phyloP scores from a whole-genome alignment of 2,113 vertebrate species.

The Clarias batrachus region DNA sequence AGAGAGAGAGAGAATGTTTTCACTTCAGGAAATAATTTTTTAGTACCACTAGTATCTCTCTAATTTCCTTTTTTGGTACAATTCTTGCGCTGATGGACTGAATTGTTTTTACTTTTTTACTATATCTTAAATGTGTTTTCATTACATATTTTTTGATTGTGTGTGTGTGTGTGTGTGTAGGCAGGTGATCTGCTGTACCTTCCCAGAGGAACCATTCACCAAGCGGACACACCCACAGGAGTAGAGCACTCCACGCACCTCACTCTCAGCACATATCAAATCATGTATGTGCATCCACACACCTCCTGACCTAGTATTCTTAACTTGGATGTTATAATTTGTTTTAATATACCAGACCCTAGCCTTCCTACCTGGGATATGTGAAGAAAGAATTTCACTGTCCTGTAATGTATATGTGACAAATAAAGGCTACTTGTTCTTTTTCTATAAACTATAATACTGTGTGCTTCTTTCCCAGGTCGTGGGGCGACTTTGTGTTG shows the following conservation, averaged over 20 bases:
- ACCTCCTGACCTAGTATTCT: neutral
- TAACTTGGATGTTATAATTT: neutral
- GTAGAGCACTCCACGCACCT: constrained; percentile 81
- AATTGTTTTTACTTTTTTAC: neutral
- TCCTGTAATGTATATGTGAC: no score
- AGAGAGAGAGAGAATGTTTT: neutral
- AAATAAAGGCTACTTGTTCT: no score
- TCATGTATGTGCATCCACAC: neutral
- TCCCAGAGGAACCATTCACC: constrained; percentile 90
- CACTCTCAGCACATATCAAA: constrained; percentile 83
- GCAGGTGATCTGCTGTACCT: constrained; percentile 89
- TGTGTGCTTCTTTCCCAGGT: constrained; percentile 66
- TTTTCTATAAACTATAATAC: neutral
- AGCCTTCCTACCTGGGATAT: no score
- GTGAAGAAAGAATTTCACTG: no score
- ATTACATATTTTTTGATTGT: neutral
- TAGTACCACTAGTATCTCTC: neutral
- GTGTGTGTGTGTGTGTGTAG: constrained; percentile 62
- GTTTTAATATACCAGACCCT: no score
- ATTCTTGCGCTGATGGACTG: neutral
- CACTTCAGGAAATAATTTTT: neutral
- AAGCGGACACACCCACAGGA: constrained; percentile 82
- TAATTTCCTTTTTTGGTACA: neutral
- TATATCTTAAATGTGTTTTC: neutral
- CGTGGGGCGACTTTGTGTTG: constrained; percentile 86